Evolutionary conservation across 1,140 invertebrate species (phyloP).

Genomic region (Megathymus violae): DNA sequence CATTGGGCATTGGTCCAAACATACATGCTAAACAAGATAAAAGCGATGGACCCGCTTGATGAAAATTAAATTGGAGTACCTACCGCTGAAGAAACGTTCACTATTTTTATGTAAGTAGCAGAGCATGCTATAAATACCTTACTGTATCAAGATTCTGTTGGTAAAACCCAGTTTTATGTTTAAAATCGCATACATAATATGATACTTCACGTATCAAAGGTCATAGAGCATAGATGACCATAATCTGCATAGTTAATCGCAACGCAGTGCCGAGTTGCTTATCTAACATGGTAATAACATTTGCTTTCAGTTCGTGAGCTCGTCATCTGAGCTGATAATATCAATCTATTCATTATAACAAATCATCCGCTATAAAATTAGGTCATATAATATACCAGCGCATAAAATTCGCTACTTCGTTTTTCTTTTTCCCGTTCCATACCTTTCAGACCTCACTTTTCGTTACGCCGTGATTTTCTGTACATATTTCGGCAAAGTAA

Average conservation of each 20-base stretch:
- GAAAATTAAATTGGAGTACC: too few relatives aligned
- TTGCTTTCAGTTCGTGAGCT: conserved; percentile 14
- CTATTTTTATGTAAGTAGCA: too few relatives aligned
- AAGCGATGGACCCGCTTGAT: too few relatives aligned
- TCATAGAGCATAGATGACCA: conserved; percentile 16
- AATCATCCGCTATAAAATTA: conserved; percentile 6
- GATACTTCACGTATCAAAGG: too few relatives aligned
- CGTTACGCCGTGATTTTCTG: not conserved
- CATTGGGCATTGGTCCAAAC: too few relatives aligned
- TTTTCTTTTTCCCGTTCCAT: not conserved
- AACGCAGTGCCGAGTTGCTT: conserved; percentile 13
- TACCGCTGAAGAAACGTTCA: too few relatives aligned
- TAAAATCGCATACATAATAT: too few relatives aligned
- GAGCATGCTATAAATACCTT: too few relatives aligned
- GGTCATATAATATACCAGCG: not conserved
- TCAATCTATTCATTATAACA: conserved; percentile 21
- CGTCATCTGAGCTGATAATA: conserved; percentile 10
- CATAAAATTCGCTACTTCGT: not conserved
- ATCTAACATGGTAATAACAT: conserved; percentile 9
- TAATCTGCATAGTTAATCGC: conserved; percentile 27
- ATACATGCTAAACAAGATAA: too few relatives aligned
- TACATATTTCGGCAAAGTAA: not conserved
- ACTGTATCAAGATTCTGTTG: too few relatives aligned
- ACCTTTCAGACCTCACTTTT: not conserved
- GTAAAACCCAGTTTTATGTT: too few relatives aligned